Evolutionary conservation across 1,140 invertebrate genomes (phyloP).

Genomic region (Drosophila athabasca): DNA sequence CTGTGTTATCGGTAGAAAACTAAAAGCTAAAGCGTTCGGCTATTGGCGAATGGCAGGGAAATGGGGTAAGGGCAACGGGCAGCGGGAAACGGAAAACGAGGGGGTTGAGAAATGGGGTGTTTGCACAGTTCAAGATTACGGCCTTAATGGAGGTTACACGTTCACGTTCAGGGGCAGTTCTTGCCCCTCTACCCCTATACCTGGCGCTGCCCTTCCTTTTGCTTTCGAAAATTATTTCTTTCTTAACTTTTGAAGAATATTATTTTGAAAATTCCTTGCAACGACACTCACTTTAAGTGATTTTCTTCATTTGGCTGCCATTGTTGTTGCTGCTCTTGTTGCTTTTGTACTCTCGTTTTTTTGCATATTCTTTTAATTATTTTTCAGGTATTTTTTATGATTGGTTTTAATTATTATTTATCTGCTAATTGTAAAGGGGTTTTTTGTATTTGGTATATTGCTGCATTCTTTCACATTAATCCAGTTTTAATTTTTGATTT

Average conservation of each 20-base stretch:
- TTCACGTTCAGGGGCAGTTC: slow-evolving; percentile 76
- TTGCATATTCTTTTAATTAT: slow-evolving; percentile 31
- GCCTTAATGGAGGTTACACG: slow-evolving; percentile 80
- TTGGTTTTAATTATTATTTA: slow-evolving; percentile 26
- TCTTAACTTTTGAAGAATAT: not conserved
- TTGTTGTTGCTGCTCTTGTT: slow-evolving; percentile 1
- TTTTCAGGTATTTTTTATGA: slow-evolving; percentile 12
- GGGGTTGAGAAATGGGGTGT: slow-evolving; percentile 13
- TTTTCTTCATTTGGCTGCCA: slow-evolving; percentile 47
- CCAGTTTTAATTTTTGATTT: slow-evolving; percentile 16
- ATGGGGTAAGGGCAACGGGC: too few relatives aligned
- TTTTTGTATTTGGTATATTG: slow-evolving; percentile 1
- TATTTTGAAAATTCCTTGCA: slow-evolving; percentile 22
- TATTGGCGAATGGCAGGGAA: slow-evolving; percentile 18
- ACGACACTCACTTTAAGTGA: slow-evolving; percentile 40
- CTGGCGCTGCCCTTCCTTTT: not conserved
- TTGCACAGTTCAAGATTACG: slow-evolving; percentile 70
- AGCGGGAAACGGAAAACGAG: too few relatives aligned
- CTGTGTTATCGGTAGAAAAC: slow-evolving; percentile 43
- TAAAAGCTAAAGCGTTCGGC: slow-evolving; percentile 44
- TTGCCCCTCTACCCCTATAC: not conserved
- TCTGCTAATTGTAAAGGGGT: slow-evolving; percentile 40
- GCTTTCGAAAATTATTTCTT: not conserved
- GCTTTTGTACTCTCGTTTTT: slow-evolving; percentile 67
- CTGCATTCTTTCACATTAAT: slow-evolving; percentile 19